phyloP scores from a whole-genome alignment of 1,140 invertebrate genomes.

The Aethina tumida region DNA sequence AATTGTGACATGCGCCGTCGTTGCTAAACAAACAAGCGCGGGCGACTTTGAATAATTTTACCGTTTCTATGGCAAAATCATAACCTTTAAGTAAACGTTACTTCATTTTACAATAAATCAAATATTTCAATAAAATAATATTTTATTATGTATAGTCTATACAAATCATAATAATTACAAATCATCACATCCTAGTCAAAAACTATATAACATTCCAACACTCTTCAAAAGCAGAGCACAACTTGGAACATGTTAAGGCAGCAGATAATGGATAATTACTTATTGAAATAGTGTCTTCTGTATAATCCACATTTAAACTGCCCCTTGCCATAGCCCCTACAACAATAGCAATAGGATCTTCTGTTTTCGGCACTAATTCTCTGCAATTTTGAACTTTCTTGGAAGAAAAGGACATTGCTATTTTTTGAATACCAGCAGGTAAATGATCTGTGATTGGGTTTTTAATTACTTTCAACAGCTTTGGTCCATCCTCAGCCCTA shows the following conservation, averaged over 20 bases:
- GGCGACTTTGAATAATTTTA: too few relatives aligned
- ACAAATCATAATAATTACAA: too few relatives aligned
- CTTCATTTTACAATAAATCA: too few relatives aligned
- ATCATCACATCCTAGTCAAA: too few relatives aligned
- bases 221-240: constrained; percentile 97
- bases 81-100: too few relatives aligned
- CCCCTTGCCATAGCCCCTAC: constrained; percentile 98
- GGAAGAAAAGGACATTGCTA: constrained; percentile 83
- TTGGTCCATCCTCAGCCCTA: constrained; percentile 81
- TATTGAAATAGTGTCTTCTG: constrained; percentile 83
- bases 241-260: constrained; percentile 90
- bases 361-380: constrained; percentile 69
- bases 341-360: constrained; percentile 81
- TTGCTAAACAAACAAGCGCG: too few relatives aligned
- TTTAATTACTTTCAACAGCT: constrained; percentile 93
- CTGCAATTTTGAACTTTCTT: constrained; percentile 64
- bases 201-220: constrained; percentile 77
- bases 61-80: too few relatives aligned
- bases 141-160: too few relatives aligned
- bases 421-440: constrained; percentile 88
- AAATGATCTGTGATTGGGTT: constrained; percentile 93
- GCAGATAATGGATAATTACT: constrained; percentile 95
- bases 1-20: too few relatives aligned
- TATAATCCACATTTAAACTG: constrained; percentile 82
- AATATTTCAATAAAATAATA: too few relatives aligned